These are phyloP conservation scores for Papilio protenor DNA, from an alignment of 2,888 invertebrate species.

Conservation along the genomic window DNA sequence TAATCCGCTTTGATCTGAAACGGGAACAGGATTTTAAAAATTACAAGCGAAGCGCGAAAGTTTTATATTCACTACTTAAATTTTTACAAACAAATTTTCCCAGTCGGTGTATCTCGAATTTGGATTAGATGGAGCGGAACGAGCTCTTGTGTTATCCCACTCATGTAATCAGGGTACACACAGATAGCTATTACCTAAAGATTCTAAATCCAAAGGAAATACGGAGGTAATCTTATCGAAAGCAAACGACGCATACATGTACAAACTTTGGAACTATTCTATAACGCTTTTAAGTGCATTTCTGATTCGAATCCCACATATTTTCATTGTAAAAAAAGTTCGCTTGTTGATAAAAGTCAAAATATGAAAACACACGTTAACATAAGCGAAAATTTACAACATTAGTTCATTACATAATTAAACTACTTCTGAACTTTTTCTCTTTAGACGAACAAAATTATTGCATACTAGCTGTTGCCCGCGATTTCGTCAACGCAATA, in stretches of 20 bases:
- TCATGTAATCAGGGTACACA: constrained; percentile 20
- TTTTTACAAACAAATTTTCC: constrained; percentile 10
- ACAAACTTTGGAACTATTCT: neutral
- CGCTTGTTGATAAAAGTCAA: neutral
- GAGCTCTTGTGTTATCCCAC: neutral
- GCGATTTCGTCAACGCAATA: too few species aligned
- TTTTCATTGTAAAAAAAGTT: neutral
- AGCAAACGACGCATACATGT: neutral
- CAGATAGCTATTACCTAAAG: constrained; percentile 12
- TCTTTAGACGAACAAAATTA: neutral
- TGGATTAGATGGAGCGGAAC: neutral
- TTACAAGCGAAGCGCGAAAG: constrained; percentile 15
- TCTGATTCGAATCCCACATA: neutral
- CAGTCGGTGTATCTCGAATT: neutral
- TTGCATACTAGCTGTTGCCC: too few species aligned
- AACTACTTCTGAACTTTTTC: neutral
- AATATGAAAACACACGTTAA: neutral
- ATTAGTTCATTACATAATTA: too few species aligned
- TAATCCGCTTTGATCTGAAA: constrained; percentile 38
- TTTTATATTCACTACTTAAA: constrained; percentile 32
- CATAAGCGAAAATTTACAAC: neutral
- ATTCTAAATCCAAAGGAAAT: constrained; percentile 21
- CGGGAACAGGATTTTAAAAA: constrained; percentile 35
- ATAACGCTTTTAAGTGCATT: neutral
- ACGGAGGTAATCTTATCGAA: constrained; percentile 20